phyloP scores from a whole-genome alignment of 2,888 invertebrate species.

The Acrocyrtus sp. region DNA sequence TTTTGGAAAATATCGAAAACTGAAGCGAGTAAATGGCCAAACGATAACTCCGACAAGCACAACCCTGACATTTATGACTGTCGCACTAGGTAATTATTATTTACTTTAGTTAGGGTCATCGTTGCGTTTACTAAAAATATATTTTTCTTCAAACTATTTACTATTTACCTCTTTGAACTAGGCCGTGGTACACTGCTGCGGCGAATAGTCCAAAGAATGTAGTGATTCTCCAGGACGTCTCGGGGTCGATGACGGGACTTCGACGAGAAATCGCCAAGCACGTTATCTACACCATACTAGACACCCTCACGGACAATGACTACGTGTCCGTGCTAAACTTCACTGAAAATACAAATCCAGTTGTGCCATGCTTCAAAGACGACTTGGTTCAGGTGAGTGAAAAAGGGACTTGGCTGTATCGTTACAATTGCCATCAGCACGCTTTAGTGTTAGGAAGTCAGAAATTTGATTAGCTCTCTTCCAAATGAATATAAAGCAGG shows the following conservation, averaged over 20 bases:
- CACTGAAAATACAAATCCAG: slow-evolving; percentile 76
- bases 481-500: too few species aligned
- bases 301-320: slow-evolving; percentile 97
- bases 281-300: slow-evolving; percentile 88
- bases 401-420: too few species aligned
- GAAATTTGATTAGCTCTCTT: too few species aligned
- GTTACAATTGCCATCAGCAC: too few species aligned
- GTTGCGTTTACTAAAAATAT: background rate
- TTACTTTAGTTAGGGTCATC: too few species aligned
- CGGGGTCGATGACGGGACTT: slow-evolving; percentile 75
- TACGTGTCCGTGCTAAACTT: slow-evolving; percentile 93
- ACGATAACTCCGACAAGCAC: slow-evolving; percentile 67
- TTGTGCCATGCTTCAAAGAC: slow-evolving; percentile 86
- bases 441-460: too few species aligned
- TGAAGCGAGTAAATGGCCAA: slow-evolving; percentile 77
- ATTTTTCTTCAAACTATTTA: background rate
- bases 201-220: slow-evolving; percentile 98
- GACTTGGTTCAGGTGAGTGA: slow-evolving; percentile 89
- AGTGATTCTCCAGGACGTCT: slow-evolving; percentile 92
- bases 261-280: slow-evolving; percentile 89
- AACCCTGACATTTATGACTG: slow-evolving; percentile 90
- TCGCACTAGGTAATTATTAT: slow-evolving; percentile 76
- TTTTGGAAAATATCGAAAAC: too few species aligned
- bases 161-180: too few species aligned
- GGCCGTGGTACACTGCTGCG: slow-evolving; percentile 97